These are phyloP conservation scores for Sinonovacula constricta DNA, from an alignment of 1,140 invertebrate genomes.

Conservation along the genomic window DNA sequence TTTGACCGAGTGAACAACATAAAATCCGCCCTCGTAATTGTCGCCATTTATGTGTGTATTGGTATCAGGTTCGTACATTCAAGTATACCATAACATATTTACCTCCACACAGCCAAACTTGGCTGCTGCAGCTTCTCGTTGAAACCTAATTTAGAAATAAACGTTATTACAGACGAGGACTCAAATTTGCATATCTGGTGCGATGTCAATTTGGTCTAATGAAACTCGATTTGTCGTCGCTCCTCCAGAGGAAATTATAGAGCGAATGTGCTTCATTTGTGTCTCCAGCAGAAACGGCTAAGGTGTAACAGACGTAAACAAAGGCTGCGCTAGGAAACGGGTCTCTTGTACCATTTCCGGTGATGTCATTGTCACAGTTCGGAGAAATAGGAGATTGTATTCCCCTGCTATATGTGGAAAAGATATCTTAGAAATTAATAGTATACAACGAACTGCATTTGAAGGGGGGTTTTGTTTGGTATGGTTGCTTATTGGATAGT, in stretches of 20 bases:
- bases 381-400: background rate
- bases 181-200: constrained; percentile 52
- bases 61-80: background rate
- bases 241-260: constrained; percentile 32
- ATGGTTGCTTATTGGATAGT: background rate
- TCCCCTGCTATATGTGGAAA: background rate
- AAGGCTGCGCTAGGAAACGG: background rate
- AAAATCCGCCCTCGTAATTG: background rate
- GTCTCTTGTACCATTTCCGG: too few relatives aligned
- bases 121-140: constrained; percentile 1
- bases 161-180: constrained; percentile 49
- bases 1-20: background rate
- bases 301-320: background rate
- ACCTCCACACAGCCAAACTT: background rate
- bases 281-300: background rate
- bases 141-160: constrained; percentile 49
- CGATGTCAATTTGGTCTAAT: constrained; percentile 51
- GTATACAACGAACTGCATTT: background rate
- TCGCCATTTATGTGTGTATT: background rate
- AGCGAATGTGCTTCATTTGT: constrained; percentile 4
- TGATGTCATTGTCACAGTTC: background rate
- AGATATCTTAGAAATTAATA: too few relatives aligned
- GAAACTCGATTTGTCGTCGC: constrained; percentile 51
- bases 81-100: background rate
- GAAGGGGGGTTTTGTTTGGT: background rate